phyloP scores from a whole-genome alignment of 2,113 vertebrate species.

The Cyphomyrus plagiostoma region DNA sequence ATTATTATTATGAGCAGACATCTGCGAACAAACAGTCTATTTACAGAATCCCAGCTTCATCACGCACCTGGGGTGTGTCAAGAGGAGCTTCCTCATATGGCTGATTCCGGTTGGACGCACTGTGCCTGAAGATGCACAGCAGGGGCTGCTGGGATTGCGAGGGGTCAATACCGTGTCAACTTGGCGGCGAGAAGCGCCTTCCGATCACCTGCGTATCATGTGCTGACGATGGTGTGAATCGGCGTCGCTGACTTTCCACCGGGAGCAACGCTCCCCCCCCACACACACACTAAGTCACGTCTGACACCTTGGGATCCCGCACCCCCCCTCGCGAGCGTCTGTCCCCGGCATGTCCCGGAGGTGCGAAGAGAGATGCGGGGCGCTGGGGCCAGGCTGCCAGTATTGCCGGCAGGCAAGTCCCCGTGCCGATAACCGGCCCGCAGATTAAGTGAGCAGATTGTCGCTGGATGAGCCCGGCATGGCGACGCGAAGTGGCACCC shows the following conservation, averaged over 20 bases:
- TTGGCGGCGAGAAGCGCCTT: not conserved
- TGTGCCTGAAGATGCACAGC: not conserved
- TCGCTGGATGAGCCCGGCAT: not conserved
- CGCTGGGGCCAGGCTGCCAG: not conserved
- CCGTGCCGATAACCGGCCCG: not conserved
- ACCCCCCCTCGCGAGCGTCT: not conserved
- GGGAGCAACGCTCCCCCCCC: not conserved
- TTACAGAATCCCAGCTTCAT: not conserved
- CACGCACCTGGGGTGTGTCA: not conserved
- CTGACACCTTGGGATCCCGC: constrained; percentile 38
- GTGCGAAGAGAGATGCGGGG: not conserved
- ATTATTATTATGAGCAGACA: not conserved
- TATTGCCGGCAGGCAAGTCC: not conserved
- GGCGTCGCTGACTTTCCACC: not conserved
- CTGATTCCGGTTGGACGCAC: not conserved
- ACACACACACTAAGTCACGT: constrained; percentile 30
- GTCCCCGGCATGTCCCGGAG: not conserved
- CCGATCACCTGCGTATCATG: not conserved
- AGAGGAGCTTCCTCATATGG: too few relatives aligned
- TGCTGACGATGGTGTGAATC: not conserved
- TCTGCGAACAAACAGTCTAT: not conserved
- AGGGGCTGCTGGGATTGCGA: not conserved
- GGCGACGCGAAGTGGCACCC: not conserved
- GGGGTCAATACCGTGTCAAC: not conserved
- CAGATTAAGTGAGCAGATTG: not conserved